phyloP scores from a whole-genome alignment of 2,797 vertebrate species.

The Danionella dracula region DNA sequence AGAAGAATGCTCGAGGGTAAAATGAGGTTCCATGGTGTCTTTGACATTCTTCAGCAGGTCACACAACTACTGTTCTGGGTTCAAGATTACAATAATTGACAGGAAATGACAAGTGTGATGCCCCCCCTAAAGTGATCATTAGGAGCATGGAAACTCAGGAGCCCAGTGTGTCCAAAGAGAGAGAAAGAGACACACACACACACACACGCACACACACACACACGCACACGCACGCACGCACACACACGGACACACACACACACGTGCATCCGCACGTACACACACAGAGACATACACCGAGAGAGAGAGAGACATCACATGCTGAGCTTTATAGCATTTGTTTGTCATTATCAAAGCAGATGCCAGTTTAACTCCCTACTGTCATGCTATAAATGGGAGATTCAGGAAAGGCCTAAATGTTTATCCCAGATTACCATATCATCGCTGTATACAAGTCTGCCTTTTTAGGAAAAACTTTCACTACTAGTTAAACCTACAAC shows the following conservation, averaged over 20 bases:
- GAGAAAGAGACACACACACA: no score
- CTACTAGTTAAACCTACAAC: no score
- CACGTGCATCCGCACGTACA: no score
- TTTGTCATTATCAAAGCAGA: constrained; percentile 4
- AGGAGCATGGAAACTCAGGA: neutral
- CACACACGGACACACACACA: no score
- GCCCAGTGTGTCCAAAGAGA: neutral
- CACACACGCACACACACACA: no score
- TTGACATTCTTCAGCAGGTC: neutral
- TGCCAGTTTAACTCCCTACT: neutral
- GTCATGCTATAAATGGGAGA: neutral
- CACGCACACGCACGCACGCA: no score
- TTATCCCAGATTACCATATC: constrained; percentile 1
- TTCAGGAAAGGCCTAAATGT: neutral
- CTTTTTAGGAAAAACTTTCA: no score
- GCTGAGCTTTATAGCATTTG: neutral
- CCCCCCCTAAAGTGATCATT: constrained; percentile 15
- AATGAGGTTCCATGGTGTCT: neutral
- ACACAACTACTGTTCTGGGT: neutral
- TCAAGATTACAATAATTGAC: constrained; percentile 21
- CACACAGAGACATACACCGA: no score
- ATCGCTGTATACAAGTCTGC: neutral
- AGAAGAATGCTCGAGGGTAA: neutral
- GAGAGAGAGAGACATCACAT: neutral
- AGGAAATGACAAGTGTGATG: constrained; percentile 2